These are phyloP conservation scores for Sebastes umbrosus DNA, from an alignment of 2,797 vertebrate species.

Conservation along the genomic window DNA sequence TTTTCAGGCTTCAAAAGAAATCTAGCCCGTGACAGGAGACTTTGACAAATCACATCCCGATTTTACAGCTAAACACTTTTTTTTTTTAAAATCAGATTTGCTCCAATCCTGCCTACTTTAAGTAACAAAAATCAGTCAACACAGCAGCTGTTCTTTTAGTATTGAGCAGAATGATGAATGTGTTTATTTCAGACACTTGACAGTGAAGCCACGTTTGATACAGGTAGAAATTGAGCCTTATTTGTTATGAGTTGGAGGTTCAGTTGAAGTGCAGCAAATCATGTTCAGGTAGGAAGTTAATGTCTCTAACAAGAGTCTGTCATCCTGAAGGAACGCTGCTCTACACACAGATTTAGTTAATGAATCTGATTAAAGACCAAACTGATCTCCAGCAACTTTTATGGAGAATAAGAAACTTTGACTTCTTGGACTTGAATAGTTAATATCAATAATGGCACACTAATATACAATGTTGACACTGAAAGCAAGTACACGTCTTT, in stretches of 20 bases:
- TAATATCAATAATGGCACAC: neutral
- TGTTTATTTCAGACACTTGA: constrained; percentile 48
- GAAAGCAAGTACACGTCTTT: neutral
- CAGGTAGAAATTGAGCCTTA: neutral
- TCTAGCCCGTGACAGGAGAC: too few species aligned
- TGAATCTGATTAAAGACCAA: neutral
- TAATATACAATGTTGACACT: neutral
- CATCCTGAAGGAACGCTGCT: neutral
- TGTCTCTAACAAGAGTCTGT: neutral
- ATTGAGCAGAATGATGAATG: neutral
- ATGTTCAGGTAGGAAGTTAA: neutral
- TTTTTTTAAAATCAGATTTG: too few species aligned
- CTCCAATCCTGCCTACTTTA: too few species aligned
- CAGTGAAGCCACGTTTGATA: constrained; percentile 11
- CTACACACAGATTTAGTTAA: neutral
- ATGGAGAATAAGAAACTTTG: neutral
- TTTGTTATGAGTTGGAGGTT: neutral
- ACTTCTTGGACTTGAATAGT: neutral
- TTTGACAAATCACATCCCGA: too few species aligned
- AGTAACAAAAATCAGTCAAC: neutral
- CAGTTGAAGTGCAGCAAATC: neutral
- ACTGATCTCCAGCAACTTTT: neutral
- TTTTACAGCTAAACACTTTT: too few species aligned
- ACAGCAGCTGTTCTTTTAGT: neutral
- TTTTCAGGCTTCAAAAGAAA: too few species aligned